Percentiles rank a stretch among this genome's conserved stretches.
phyloP scores from a whole-genome alignment of 2,888 invertebrate genomes.

The Trilocha varians region DNA sequence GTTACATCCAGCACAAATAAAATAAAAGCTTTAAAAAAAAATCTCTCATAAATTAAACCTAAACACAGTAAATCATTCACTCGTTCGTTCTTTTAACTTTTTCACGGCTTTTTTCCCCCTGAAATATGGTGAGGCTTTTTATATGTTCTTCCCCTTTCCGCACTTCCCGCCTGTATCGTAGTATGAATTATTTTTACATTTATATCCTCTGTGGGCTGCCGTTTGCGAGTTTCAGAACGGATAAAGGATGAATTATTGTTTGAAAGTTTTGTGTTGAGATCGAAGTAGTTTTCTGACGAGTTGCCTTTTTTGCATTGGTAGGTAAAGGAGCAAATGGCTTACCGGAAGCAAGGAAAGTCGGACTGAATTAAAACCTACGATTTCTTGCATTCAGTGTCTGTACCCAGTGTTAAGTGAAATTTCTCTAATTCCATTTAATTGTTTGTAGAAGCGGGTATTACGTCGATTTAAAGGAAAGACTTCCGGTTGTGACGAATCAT shows the following conservation, averaged over 20 bases:
- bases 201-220: not conserved
- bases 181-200: constrained; percentile 2
- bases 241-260: not conserved
- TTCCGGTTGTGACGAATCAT: no score
- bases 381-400: no score
- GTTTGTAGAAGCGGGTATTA: no score
- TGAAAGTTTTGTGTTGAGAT: not conserved
- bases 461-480: no score
- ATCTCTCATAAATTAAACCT: not conserved
- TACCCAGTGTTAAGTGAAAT: no score
- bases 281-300: not conserved
- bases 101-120: constrained; percentile 30
- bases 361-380: no score
- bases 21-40: not conserved
- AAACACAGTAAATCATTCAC: constrained; percentile 22
- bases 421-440: no score
- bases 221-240: not conserved
- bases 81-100: constrained; percentile 36
- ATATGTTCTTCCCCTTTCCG: constrained; percentile 14
- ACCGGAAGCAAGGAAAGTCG: no score
- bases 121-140: constrained; percentile 27
- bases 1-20: not conserved
- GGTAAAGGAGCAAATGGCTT: no score
- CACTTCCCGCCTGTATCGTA: constrained; percentile 2
- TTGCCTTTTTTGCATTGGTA: no score